A percentile compares a stretch with the other conserved stretches of the same genome.
These are phyloP conservation scores for Alosa sapidissima DNA, from an alignment of 2,797 vertebrate species.

Conservation along the genomic window DNA sequence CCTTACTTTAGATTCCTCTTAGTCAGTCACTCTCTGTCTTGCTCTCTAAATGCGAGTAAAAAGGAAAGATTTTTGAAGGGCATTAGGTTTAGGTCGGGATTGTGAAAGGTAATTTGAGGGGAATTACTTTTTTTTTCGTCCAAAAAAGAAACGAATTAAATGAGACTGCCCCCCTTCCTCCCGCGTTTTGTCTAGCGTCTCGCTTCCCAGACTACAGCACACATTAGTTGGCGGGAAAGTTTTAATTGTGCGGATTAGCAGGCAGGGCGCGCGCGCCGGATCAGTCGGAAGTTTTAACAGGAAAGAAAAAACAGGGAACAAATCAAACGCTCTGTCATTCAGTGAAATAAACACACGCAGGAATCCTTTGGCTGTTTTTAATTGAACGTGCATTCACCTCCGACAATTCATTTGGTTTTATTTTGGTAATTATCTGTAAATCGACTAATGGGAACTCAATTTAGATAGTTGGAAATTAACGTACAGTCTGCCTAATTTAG, in stretches of 20 bases:
- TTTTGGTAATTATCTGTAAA: conserved; percentile 98
- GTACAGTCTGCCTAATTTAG: conserved; percentile 92
- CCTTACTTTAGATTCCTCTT: conserved; percentile 60
- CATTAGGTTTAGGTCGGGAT: conserved; percentile 93
- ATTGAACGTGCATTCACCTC: conserved; percentile 81
- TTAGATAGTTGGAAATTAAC: conserved; percentile 98
- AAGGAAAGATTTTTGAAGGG: conserved; percentile 95
- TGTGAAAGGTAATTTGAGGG: conserved; percentile 99
- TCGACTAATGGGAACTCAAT: conserved; percentile 97
- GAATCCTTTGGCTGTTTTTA: conserved; percentile 83
- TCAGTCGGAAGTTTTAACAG: conserved; percentile 80
- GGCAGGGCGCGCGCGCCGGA: conserved; percentile 78
- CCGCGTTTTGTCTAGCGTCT: conserved; percentile 46
- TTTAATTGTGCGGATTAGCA: conserved; percentile 92
- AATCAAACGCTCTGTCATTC: conserved; percentile 33
- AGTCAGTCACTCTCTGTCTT: conserved; percentile 83
- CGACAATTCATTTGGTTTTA: conserved; percentile 96
- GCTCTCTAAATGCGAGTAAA: conserved; percentile 87
- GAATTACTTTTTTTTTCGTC: conserved; percentile 86
- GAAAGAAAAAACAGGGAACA: conserved; percentile 42
- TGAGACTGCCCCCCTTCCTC: conserved; percentile 69
- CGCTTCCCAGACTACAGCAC: conserved; percentile 79
- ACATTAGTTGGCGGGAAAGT: conserved; percentile 87
- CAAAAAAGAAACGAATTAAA: conserved; percentile 98
- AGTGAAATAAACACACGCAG: conserved; percentile 63